Conservation (phyloP, 2,113 vertebrate species). For the Rhegmatorhina hoffmannsi region DNA sequence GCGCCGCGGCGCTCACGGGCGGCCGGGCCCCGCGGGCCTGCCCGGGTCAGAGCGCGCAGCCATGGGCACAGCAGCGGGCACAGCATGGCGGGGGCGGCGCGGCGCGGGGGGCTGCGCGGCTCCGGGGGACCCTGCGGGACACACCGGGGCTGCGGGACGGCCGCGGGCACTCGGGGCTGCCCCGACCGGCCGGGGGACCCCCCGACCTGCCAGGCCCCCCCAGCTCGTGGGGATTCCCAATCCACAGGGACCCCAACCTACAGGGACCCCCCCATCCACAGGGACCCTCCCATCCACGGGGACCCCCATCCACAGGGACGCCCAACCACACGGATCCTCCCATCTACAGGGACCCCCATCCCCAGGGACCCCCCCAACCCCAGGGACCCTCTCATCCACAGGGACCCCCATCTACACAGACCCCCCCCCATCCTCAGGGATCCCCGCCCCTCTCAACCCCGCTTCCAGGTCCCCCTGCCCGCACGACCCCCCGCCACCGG, state of each 20-base stretch:
- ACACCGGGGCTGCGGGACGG: neutral
- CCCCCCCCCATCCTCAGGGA: too few relatives aligned
- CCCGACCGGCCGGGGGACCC: neutral
- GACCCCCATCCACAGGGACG: too few relatives aligned
- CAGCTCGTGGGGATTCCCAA: too few relatives aligned
- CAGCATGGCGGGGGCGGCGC: conserved; percentile 58
- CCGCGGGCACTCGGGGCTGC: neutral
- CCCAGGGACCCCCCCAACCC: neutral
- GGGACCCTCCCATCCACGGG: too few relatives aligned
- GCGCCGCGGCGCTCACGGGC: conserved; percentile 21
- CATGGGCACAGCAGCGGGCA: conserved; percentile 58
- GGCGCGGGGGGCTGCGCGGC: conserved; percentile 41
- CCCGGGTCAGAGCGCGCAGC: conserved; percentile 49
- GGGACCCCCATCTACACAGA: too few relatives aligned
- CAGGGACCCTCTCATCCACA: neutral
- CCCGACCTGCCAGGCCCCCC: neutral
- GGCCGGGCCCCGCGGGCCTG: conserved; percentile 29
- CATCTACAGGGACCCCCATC: too few relatives aligned
- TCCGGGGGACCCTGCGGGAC: conserved; percentile 44
- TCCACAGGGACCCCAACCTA: neutral
- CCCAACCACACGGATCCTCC: too few relatives aligned
- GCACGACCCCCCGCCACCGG: too few relatives aligned
- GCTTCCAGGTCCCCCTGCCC: neutral
- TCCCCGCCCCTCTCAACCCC: neutral
- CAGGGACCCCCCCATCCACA: neutral